These are phyloP conservation scores for Capreolus pygargus DNA, from an alignment of 2,113 vertebrate species.

Conservation along the genomic window DNA sequence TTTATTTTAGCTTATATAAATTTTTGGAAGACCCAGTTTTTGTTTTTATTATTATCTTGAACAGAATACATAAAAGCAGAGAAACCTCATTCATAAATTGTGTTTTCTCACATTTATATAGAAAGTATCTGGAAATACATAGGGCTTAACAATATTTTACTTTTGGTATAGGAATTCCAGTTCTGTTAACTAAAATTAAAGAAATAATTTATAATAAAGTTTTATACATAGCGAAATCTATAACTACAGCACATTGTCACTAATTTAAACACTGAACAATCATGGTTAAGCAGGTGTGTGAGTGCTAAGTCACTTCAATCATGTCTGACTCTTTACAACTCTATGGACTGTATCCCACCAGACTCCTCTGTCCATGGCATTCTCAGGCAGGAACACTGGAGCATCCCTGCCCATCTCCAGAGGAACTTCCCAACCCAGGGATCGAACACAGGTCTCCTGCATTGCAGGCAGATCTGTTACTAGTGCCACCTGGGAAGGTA, in stretches of 20 bases:
- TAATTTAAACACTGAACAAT: background rate
- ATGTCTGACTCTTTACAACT: background rate
- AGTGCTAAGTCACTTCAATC: background rate
- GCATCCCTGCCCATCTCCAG: background rate
- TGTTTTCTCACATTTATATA: background rate
- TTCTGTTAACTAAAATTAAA: background rate
- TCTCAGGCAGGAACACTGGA: background rate
- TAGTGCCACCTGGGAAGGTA: background rate
- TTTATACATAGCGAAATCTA: background rate
- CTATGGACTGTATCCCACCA: rapidly evolving
- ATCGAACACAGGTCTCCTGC: background rate
- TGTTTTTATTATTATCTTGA: background rate
- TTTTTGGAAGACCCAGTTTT: background rate
- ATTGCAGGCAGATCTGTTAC: background rate
- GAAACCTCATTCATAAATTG: background rate
- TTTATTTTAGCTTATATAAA: background rate
- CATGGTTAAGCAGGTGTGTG: background rate
- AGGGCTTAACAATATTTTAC: background rate
- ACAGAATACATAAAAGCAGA: background rate
- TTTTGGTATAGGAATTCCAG: background rate
- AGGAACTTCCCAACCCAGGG: background rate
- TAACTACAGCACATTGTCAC: background rate
- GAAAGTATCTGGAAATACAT: background rate
- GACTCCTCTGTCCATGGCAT: background rate
- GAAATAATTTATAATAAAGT: background rate